Evolutionary conservation across 2,888 invertebrate species (phyloP).

Genomic region (Lasiommata megera): DNA sequence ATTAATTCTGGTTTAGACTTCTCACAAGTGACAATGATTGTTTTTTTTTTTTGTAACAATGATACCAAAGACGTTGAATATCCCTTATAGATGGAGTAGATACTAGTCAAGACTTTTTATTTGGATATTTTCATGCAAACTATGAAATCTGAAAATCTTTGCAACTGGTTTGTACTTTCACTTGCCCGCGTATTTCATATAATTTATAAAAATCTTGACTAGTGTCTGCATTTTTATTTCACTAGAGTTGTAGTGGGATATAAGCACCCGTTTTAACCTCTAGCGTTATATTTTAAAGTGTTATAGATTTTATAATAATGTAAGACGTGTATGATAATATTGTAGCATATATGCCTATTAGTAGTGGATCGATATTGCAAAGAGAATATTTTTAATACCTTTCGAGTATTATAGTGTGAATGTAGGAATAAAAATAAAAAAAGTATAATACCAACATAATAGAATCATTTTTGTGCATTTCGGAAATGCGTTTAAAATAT

Average conservation of each 20-base stretch:
- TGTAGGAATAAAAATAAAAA: constrained; percentile 26
- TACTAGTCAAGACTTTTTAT: constrained; percentile 17
- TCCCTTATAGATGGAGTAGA: constrained; percentile 51
- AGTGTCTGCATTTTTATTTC: constrained; percentile 17
- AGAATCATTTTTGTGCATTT: constrained; percentile 35
- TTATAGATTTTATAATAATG: constrained; percentile 66
- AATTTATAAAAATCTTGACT: constrained; percentile 12
- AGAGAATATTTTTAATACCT: constrained; percentile 73
- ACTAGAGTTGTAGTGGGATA: constrained; percentile 54
- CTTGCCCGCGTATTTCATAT: background rate
- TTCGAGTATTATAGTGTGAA: constrained; percentile 59
- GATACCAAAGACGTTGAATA: constrained; percentile 81
- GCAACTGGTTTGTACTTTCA: background rate
- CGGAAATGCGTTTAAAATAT: constrained; percentile 41
- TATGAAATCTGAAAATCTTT: too few relatives aligned
- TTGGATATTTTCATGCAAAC: background rate
- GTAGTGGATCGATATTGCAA: constrained; percentile 54
- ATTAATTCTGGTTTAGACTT: constrained; percentile 49
- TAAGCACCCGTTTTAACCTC: constrained; percentile 46
- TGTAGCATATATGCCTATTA: constrained; percentile 49
- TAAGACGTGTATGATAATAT: constrained; percentile 76
- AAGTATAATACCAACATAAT: constrained; percentile 14
- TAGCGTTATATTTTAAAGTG: constrained; percentile 67
- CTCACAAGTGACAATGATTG: constrained; percentile 51
- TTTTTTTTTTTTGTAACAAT: constrained; percentile 66